Base-by-base conservation (phyloP, 2,888 invertebrate genomes). In the Agrilus cyanescens region DNA sequence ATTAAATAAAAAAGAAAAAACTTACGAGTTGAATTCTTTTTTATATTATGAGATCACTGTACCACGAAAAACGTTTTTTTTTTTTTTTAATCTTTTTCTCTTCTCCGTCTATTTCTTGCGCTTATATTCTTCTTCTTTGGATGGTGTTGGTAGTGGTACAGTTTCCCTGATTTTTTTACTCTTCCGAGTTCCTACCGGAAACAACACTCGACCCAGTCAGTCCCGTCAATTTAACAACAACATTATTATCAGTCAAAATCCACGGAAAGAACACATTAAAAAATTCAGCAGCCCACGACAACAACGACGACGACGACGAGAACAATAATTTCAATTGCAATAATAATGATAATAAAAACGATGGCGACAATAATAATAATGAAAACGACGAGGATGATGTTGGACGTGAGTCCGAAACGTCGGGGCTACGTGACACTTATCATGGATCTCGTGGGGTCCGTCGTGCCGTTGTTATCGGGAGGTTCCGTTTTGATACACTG, bases 401-500 rank as follows among this genome's bases (percentile, higher is more conserved):
- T 37, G 34, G 38, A 37, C 32, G 33, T 38, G 34, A 44, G 32
- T 40, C 35, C 40, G 37, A 31, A 41, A 32, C 40, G 38, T 44
- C 44, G 45, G 49, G 55, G 65, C 63, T 65, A 65, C 62, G 68
- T 68, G 54, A 67, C 67, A 59, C 68, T 68, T 50, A 68, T 68
- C 41, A 67, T 67, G 41, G 66, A 64, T 45, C 67, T 57, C 39
- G 61, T 55, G 41, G 63, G 58, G 57, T 65, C 65, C 53, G 65
- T 65, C 46, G 57, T 57, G 45, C 58, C 59, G 45, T 60, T 55
- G 52, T 62, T 62, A 44, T 62, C 53, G 36, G 62, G 54, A 52
- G 65, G 63, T 45, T 50, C 55, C 51, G 61, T 66, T 50, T 64
- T 57, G 39, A 63, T 59, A 52, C 67, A 67, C 61, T 83, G 82